Evolutionary conservation across 2,888 invertebrate genomes (phyloP), one percentile per base, ranked within the genome.

Genomic region (Trichogramma dendrolimi): DNA sequence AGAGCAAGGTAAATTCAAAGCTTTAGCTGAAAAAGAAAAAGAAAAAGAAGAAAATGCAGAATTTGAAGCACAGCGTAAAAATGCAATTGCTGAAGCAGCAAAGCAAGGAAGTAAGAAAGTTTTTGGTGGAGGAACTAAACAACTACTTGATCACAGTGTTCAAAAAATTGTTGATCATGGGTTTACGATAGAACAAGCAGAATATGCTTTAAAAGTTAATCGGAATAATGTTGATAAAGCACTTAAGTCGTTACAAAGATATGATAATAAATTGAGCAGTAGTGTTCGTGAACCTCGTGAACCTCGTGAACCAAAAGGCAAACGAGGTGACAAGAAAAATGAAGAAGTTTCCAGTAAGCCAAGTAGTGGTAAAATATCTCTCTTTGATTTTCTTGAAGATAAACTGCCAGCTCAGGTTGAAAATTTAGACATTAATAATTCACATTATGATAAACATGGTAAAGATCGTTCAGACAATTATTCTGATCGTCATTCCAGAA

Each of bases 31-130:
- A 7, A 86, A 86, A 74, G 86, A 89, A 60, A 82, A 82, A 63
- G 81, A 83, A 65, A 76, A 76, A 8, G 86, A 86, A 71, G 90
- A 90, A 67, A 88, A 91, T 78, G 86, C 86, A 1, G 94, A 93
- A 75, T 96, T 96, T 81, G 92, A 94, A 74, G 86, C 88, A n/a
- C 92, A 92, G 77, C 84, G 95, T 63, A 90, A 90, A 75, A 94
- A 92, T 67, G 93, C 92, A 0, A 94, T 96, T 71, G 92, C 93
- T 10, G 93, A 92, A 75, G 94, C 92, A 44, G 86, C 90, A 52
- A 88, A 89, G 71, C 83, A 84, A 62, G 83, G 83, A 39, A 81
- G 81, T 46, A 83, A 80, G 67, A 83, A 83, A 73, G 76, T 82
- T 11, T 84, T 84, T 70, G 83, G 84, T 10, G 83, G 84, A 44